Base-by-base conservation (phyloP, 2,888 invertebrate genomes). In the Portevinia maculata region DNA sequence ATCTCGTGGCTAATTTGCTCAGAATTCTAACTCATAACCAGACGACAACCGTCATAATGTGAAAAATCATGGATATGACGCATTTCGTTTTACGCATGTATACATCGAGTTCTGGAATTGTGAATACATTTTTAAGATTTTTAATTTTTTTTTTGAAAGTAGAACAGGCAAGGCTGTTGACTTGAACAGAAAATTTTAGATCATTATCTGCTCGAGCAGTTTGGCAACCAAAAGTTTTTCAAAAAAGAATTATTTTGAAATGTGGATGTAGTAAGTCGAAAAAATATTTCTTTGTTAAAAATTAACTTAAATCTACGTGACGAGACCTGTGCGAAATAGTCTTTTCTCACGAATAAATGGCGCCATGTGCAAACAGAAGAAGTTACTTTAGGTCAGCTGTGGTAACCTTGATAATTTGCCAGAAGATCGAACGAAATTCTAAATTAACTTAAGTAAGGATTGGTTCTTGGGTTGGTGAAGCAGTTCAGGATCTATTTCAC, bases 51-150 rank as follows among this genome's bases (percentile, higher is more conserved):
- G 32, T 46, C 30, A 32, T n/a, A 76, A 76, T 76, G 46, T 69
- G 69, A 76, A n/a, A n/a, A n/a, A 59, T 76, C 69, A 60, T 53
- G 60, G 39, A 44, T 70, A 53, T 76, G 76, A 76, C 76, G 76
- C 37, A 21, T 21, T 67, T 17, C 28, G n/a, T 44, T 44, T 44
- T 53, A 67, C 65, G 65, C 65, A 67, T 44, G 65, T 53, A 53
- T 53, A 67, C 65, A 32, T 15, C n/a, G 21, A 44, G 53, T 7
- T 39, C 41, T 50, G 52, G 50, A 15, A 52, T 52, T n/a, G n/a
- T n/a, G n/a, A n/a, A n/a, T n/a, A n/a, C n/a, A 52, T 41, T 41
- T 65, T 41, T n/a, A 52, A 52, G 17, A 39, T n/a, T n/a, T 13
- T 9, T 13, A 4, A 15, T 28, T 50, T 50, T 30, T n/a, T n/a